These are phyloP conservation scores for Nomada hirtipes DNA, from an alignment of 2,888 invertebrate genomes.

Conservation along the genomic window DNA sequence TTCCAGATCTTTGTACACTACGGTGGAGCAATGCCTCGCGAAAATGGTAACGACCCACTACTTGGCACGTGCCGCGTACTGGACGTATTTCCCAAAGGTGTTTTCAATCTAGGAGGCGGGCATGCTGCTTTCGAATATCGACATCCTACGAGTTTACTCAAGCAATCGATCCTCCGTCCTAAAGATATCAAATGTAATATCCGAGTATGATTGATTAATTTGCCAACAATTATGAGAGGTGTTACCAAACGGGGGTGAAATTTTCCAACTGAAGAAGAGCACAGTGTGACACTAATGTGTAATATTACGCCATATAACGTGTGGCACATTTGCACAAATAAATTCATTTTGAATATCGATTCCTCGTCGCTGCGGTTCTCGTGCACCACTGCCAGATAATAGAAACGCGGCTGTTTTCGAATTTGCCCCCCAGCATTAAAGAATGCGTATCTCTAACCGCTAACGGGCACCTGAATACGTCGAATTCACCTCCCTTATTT, in stretches of 20 bases:
- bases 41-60: conserved; percentile 51
- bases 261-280: not conserved
- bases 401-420: conserved; percentile 51
- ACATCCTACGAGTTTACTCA: conserved; percentile 46
- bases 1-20: conserved; percentile 9
- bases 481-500: not conserved
- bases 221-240: not conserved
- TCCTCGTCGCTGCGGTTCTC: conserved; percentile 37
- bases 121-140: conserved; percentile 51
- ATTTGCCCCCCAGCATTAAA: conserved; percentile 29
- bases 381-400: conserved; percentile 46
- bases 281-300: conserved; percentile 2
- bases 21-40: conserved; percentile 24
- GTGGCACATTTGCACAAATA: conserved; percentile 42
- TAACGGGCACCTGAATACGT: conserved; percentile 42
- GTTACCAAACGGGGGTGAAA: conserved; percentile 11
- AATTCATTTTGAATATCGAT: conserved; percentile 63
- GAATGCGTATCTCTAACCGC: conserved; percentile 41
- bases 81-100: conserved; percentile 68
- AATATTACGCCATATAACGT: not conserved
- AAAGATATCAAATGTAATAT: not conserved
- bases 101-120: conserved; percentile 60
- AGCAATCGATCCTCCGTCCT: conserved; percentile 26
- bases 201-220: conserved; percentile 2
- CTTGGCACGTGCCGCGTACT: conserved; percentile 42